A percentile compares a stretch with the other conserved stretches of the same genome.
Evolutionary conservation across 2,888 invertebrate species (phyloP).

Genomic region (Lottia gigantea): DNA sequence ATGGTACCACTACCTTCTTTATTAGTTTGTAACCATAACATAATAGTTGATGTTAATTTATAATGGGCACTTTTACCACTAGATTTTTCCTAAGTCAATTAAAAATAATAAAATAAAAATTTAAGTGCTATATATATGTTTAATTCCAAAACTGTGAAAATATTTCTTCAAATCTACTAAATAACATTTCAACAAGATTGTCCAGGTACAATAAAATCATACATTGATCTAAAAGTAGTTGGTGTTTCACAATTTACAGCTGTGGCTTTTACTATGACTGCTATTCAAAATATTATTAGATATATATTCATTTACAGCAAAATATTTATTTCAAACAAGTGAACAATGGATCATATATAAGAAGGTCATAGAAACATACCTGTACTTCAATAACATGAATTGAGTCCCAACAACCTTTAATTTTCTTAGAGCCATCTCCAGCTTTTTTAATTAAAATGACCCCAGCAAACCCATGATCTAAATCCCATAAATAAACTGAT

Average conservation of each 20-base stretch:
- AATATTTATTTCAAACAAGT: background rate
- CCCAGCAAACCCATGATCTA: constrained; percentile 92
- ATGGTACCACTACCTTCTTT: constrained; percentile 95
- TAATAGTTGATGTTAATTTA: constrained; percentile 98
- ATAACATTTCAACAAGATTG: background rate
- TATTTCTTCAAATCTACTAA: background rate
- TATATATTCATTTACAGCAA: too few species aligned
- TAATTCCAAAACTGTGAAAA: background rate
- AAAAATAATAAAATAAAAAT: too few species aligned
- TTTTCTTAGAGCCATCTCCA: constrained; percentile 97
- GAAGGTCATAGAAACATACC: too few species aligned
- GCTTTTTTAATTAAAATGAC: constrained; percentile 99
- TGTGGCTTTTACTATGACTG: too few species aligned
- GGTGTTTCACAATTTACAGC: too few species aligned
- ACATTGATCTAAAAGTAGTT: too few species aligned
- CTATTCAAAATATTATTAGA: too few species aligned
- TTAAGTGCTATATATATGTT: too few species aligned
- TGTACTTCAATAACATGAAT: constrained; percentile 98
- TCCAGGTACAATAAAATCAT: background rate
- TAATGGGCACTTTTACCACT: constrained; percentile 92
- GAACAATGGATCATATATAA: background rate
- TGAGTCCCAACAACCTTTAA: constrained; percentile 99
- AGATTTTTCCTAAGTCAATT: constrained; percentile 80
- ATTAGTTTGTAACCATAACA: constrained; percentile 99
- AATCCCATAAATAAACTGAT: constrained; percentile 98